Percentiles rank a stretch among this genome's conserved stretches.
Evolutionary conservation across 2,797 vertebrate species (phyloP).

Genomic region (Fistularia tabacaria): DNA sequence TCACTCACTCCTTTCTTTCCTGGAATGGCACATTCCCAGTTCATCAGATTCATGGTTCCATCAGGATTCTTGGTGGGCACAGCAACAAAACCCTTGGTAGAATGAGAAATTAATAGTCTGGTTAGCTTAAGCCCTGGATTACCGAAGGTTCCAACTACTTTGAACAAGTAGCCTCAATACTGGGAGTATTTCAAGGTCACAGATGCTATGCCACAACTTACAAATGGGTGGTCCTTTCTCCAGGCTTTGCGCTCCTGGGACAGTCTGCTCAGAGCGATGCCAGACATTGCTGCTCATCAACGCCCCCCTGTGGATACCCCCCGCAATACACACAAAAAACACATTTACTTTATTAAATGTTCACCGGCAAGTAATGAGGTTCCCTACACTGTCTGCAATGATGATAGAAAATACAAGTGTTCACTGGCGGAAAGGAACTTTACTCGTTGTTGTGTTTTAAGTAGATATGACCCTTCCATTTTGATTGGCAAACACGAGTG

Average conservation of each 20-base stretch:
- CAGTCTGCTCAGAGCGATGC: conserved; percentile 77
- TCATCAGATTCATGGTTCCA: conserved; percentile 79
- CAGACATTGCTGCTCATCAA: conserved; percentile 77
- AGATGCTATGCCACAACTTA: conserved; percentile 35
- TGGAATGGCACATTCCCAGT: conserved; percentile 79
- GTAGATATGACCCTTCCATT: too few relatives aligned
- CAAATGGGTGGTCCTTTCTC: conserved; percentile 78
- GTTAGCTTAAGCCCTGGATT: background rate
- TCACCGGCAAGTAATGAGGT: background rate
- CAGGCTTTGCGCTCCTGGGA: conserved; percentile 78
- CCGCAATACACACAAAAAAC: conserved; percentile 22
- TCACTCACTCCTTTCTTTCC: conserved; percentile 76
- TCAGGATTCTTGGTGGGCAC: conserved; percentile 79
- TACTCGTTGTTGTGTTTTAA: too few relatives aligned
- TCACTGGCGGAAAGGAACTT: too few relatives aligned
- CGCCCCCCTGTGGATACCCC: conserved; percentile 67
- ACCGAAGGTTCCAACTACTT: too few relatives aligned
- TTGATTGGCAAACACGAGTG: too few relatives aligned
- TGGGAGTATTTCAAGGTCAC: too few relatives aligned
- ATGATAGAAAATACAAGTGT: too few relatives aligned
- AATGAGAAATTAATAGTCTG: background rate
- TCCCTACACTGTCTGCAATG: too few relatives aligned
- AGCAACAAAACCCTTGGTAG: conserved; percentile 74
- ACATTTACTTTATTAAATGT: background rate
- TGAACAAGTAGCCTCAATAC: too few relatives aligned